Evolutionary conservation across 2,113 vertebrate genomes (phyloP), one percentile per base, ranked within the genome.

Genomic region (Zeus faber): DNA sequence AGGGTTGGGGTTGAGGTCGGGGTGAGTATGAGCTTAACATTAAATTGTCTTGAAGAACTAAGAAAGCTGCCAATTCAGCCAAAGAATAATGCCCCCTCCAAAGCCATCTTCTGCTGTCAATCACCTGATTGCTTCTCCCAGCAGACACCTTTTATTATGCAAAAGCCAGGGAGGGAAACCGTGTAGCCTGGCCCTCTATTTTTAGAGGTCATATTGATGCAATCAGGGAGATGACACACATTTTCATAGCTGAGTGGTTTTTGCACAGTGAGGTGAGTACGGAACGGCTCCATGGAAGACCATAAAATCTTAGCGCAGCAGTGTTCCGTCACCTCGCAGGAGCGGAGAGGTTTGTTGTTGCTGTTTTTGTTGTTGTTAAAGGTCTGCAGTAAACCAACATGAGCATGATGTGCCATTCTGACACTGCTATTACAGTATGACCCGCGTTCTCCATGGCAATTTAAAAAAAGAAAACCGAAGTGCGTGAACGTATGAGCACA

Each of bases 171-270:
- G 18, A 45, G 46, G 26, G 17, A 43, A 41, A 43, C 24, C 21
- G 25, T 25, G 10, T 27, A 7, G 60, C 52, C 60, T 55, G 14
- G 24, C 54, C 52, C 61, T 55, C 61, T 55, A 65, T 69, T 54
- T 60, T 67, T 67, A 58, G 74, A 76, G 66, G 66, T 77, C 67
- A 72, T 58, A 68, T 68, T 50, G 62, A 65, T 58, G 58, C 66
- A 70, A 71, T 79, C 55, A 70, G 46, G 24, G 35, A 63, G 37
- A 62, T 58, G 60, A 68, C 48, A 59, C 51, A 57, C 62, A 62
- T 65, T 58, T 48, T 76, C 65, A 64, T 50, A 76, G 57, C 48
- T 72, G 59, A 67, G 35, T 58, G 69, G 40, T 53, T 51, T 50
- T 54, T 58, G 46, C 17, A 49, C 47, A 46, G 25, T 58, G 63